Base-by-base conservation (phyloP, 1,140 invertebrate species). In the Arctopsyche grandis region DNA sequence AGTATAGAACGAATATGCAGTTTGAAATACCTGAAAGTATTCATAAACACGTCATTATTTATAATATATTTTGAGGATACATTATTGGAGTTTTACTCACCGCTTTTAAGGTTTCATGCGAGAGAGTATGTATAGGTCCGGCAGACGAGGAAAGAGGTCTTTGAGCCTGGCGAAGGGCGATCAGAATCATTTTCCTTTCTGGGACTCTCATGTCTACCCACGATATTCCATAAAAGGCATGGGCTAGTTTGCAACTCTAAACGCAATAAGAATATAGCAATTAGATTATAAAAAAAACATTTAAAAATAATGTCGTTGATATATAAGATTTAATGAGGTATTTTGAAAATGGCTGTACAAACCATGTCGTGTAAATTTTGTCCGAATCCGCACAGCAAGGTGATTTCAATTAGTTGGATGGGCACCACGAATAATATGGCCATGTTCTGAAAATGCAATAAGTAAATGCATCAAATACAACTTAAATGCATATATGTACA, bases 201-300 rank as follows among this genome's bases (percentile, higher is more conserved):
- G 75, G 16, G 24, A 48, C 44, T n/a, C 26, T 48, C 75, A 76
- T 76, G 16, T 76, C 60, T 46, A 76, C 29, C 75, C 75, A 76
- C 24, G 56, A 19, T 5, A 29, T 66, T 14, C 56, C 24, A 48
- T 76, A 76, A 76, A 76, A 76, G 24, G 75, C 75, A 48, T 66
- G 5, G 16, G 58, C 56, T 24, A 76, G 26, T 29, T 60, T n/a
- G 75, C 58, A 43, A 24, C 58, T 76, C 75, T 76, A 73, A 60
- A 19, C 9, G 9, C 19, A 73, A 73, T n/a, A 73, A 38, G 14
- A 66, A n/a, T n/a, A 9, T 48, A n/a, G 46, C 46, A 48, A 48
- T 48, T n/a, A n/a, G n/a, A n/a, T n/a, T n/a, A n/a, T n/a, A n/a
- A n/a, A n/a, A n/a, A n/a, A n/a, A n/a, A n/a, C n/a, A n/a, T n/a